These are phyloP conservation scores for Heliconius nattereri DNA, from an alignment of 1,140 invertebrate genomes.

Conservation along the genomic window DNA sequence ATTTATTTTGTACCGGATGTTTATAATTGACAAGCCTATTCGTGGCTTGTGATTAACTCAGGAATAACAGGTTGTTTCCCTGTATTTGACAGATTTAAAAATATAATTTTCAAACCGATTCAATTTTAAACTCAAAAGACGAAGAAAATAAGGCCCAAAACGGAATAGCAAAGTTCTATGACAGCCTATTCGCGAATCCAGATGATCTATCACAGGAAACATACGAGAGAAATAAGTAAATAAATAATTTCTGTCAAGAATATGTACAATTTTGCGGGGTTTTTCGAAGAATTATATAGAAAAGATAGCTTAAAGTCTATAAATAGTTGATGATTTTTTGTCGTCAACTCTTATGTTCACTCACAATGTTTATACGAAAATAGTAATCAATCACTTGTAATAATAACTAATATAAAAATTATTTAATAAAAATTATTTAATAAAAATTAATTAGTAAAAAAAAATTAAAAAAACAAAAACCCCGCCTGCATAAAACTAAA, in stretches of 20 bases:
- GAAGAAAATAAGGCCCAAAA: background rate
- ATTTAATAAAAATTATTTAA: too few species aligned
- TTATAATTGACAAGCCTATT: background rate
- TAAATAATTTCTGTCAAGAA: constrained; percentile 21
- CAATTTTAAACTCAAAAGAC: background rate
- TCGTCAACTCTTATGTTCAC: too few species aligned
- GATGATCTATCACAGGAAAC: constrained; percentile 15
- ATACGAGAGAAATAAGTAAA: constrained; percentile 16
- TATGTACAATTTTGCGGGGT: background rate
- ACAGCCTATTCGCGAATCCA: background rate
- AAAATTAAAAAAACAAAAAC: too few species aligned
- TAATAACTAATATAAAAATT: too few species aligned
- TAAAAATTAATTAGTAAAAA: too few species aligned
- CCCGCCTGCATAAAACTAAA: too few species aligned
- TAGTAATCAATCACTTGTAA: too few species aligned
- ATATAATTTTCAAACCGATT: constrained; percentile 6
- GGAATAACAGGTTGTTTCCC: constrained; percentile 9
- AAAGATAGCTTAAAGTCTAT: too few species aligned
- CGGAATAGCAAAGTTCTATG: background rate
- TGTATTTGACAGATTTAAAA: constrained; percentile 28
- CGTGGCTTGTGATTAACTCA: background rate
- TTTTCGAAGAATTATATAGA: too few species aligned
- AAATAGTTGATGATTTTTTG: too few species aligned
- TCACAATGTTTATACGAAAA: too few species aligned
- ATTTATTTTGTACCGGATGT: background rate